Conservation (phyloP, 2,888 invertebrate genomes). For the Andricus quercusramuli region DNA sequence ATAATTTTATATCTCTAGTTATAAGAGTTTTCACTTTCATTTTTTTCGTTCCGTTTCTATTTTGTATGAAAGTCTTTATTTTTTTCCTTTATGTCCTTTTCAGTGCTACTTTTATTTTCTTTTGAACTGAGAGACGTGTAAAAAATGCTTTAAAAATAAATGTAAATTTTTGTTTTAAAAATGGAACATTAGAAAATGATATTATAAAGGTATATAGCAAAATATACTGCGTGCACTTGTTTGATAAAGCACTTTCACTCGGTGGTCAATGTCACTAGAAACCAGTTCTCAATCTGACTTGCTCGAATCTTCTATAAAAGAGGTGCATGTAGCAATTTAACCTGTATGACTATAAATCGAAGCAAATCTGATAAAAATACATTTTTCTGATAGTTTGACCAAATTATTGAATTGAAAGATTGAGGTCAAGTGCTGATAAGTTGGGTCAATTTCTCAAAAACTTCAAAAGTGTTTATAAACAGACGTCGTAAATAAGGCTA, state of each 20-base stretch:
- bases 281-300: constrained; percentile 61
- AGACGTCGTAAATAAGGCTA: neutral
- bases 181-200: constrained; percentile 37
- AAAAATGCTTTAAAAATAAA: neutral
- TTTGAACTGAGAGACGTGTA: neutral
- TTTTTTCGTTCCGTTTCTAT: neutral
- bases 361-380: constrained; percentile 23
- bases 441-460: neutral
- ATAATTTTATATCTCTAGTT: too few relatives aligned
- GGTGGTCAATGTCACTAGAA: constrained; percentile 70
- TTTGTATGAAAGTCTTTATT: too few relatives aligned
- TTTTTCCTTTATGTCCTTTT: too few relatives aligned
- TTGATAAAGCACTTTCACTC: constrained; percentile 65
- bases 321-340: neutral
- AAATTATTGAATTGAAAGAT: neutral
- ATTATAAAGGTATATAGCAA: constrained; percentile 42
- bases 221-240: constrained; percentile 1
- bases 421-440: neutral
- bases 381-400: neutral
- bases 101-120: neutral
- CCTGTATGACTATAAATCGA: neutral
- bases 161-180: neutral
- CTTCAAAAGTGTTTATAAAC: neutral
- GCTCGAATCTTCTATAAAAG: neutral
- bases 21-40: neutral